A percentile compares a stretch with the other conserved stretches of the same genome.
These are phyloP conservation scores for Benthochromis sp. DNA, from an alignment of 2,113 vertebrate species.

Conservation along the genomic window DNA sequence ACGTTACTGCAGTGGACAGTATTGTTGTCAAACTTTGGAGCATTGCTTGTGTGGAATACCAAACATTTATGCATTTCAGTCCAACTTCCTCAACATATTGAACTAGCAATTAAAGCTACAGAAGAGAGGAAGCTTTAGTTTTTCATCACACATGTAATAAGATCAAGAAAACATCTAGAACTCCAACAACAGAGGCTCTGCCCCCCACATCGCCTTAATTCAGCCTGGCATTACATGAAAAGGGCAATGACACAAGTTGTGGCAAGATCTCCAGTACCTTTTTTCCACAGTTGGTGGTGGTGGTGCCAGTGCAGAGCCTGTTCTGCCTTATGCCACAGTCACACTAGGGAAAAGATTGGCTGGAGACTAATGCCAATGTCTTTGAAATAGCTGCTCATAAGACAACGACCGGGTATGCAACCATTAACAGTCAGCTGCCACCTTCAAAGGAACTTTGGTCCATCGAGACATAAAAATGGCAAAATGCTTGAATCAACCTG, in stretches of 20 bases:
- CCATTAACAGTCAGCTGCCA: not conserved
- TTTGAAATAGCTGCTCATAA: not conserved
- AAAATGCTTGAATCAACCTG: not conserved
- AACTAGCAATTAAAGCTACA: not conserved
- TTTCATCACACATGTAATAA: not conserved
- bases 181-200: not conserved
- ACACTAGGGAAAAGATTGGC: not conserved
- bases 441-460: not conserved
- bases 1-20: not conserved
- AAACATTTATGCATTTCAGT: not conserved
- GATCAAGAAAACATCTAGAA: not conserved
- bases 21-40: not conserved
- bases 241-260: accelerated
- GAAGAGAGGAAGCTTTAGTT: not conserved
- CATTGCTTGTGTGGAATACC: not conserved
- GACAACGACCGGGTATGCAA: accelerated
- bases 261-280: too few species aligned
- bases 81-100: not conserved
- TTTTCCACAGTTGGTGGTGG: too few species aligned
- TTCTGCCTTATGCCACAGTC: not conserved
- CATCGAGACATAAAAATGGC: not conserved
- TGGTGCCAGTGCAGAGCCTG: not conserved
- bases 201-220: not conserved
- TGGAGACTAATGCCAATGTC: not conserved
- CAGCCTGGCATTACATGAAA: not conserved